A percentile compares a stretch with the other conserved stretches of the same genome.
Evolutionary conservation across 1,140 invertebrate genomes (phyloP).

Genomic region (Polypedilum pembai): DNA sequence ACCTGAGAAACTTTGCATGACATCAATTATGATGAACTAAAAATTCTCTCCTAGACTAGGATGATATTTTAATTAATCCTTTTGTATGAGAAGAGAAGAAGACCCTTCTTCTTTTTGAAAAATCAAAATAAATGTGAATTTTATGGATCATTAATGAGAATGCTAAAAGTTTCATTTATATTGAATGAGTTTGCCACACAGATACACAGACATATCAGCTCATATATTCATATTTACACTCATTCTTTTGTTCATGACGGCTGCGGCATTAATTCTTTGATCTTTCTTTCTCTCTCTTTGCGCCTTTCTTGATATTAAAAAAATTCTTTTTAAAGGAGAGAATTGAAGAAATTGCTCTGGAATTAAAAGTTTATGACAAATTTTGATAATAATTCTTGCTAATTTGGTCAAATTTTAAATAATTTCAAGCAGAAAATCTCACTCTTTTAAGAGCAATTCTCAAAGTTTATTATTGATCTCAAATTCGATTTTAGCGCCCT

Average conservation of each 20-base stretch:
- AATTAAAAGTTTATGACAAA: too few relatives aligned
- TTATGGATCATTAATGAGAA: constrained; percentile 28
- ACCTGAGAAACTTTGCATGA: background rate
- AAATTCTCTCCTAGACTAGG: background rate
- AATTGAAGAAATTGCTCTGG: too few relatives aligned
- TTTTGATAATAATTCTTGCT: too few relatives aligned
- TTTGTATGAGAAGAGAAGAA: background rate
- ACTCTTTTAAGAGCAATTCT: too few relatives aligned
- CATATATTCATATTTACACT: background rate
- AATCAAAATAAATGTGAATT: constrained; percentile 17
- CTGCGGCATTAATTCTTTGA: background rate
- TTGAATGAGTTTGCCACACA: constrained; percentile 20
- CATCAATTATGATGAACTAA: background rate
- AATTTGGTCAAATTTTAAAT: too few relatives aligned
- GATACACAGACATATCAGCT: background rate
- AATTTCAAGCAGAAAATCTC: too few relatives aligned
- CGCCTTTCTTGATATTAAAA: background rate
- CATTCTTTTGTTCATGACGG: background rate
- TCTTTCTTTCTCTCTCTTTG: background rate
- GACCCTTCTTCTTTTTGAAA: background rate
- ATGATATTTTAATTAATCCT: constrained; percentile 28
- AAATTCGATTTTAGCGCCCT: too few relatives aligned
- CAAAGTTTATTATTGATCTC: too few relatives aligned
- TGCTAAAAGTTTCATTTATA: constrained; percentile 25
- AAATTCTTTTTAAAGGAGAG: too few relatives aligned